phyloP scores from a whole-genome alignment of 2,888 invertebrate genomes.

The Zaprionus lineosus region DNA sequence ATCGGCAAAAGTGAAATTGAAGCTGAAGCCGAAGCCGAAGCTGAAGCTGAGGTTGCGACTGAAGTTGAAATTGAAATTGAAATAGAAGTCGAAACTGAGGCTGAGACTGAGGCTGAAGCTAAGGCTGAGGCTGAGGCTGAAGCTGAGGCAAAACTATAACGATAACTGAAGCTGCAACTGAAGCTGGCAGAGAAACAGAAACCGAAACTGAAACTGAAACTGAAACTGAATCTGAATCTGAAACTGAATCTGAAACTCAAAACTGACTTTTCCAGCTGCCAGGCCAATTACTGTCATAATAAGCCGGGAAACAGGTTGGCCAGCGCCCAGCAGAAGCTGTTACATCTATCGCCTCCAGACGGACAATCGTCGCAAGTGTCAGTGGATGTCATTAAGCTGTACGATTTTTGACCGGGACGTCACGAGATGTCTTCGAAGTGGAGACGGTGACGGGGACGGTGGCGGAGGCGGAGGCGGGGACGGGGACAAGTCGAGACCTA shows the following conservation, averaged over 20 bases:
- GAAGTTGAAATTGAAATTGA: slow-evolving; percentile 13
- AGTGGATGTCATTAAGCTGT: slow-evolving; percentile 22
- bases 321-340: slow-evolving; percentile 41
- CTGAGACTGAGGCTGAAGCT: slow-evolving; percentile 46
- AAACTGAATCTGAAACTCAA: slow-evolving; percentile 22
- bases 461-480: slow-evolving; percentile 45
- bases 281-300: slow-evolving; percentile 73
- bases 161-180: too few relatives aligned
- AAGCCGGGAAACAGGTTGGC: slow-evolving; percentile 62
- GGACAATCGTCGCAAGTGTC: slow-evolving; percentile 52
- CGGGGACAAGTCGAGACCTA: too few relatives aligned
- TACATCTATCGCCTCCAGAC: slow-evolving; percentile 26
- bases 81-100: slow-evolving; percentile 42
- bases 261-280: slow-evolving; percentile 64
- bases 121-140: slow-evolving; percentile 8
- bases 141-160: slow-evolving; percentile 27
- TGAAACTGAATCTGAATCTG: slow-evolving; percentile 9
- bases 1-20: slow-evolving; percentile 53
- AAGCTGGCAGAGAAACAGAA: too few relatives aligned
- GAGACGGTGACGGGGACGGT: slow-evolving; percentile 31
- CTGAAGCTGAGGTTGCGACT: slow-evolving; percentile 31
- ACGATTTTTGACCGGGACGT: slow-evolving; percentile 29
- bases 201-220: slow-evolving; percentile 45
- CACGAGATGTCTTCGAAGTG: slow-evolving; percentile 42
- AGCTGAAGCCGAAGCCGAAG: slow-evolving; percentile 24